Conservation (phyloP, 1,140 invertebrate genomes). For the Globodera rostochiensis region DNA sequence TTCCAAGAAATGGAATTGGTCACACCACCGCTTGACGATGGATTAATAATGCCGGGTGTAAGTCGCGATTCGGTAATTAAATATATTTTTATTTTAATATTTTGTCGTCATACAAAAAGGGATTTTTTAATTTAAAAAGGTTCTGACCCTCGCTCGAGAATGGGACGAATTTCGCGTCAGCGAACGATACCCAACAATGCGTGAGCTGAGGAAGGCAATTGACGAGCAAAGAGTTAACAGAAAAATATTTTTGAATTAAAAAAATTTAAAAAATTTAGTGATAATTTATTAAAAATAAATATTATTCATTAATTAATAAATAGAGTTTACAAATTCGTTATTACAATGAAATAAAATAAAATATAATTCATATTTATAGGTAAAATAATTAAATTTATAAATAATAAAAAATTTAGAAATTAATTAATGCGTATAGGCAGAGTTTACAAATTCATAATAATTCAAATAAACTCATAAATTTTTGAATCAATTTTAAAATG, state of each 20-base stretch:
- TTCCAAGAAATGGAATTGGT: conserved; percentile 82
- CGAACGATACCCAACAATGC: conserved; percentile 85
- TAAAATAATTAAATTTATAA: no score
- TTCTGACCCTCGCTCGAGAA: conserved; percentile 78
- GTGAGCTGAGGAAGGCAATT: conserved; percentile 76
- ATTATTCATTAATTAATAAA: background rate
- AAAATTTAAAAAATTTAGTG: background rate
- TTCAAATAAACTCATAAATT: no score
- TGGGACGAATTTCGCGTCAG: conserved; percentile 83
- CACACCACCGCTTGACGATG: conserved; percentile 81
- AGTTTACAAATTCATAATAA: no score
- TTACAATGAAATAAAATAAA: no score
- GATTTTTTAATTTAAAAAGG: background rate
- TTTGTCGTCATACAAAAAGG: no score
- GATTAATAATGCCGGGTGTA: conserved; percentile 85
- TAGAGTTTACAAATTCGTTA: no score
- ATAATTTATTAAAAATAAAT: background rate
- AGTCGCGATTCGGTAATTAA: conserved; percentile 76
- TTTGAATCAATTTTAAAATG: no score
- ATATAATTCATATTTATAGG: background rate
- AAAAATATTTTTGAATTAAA: conserved; percentile 45
- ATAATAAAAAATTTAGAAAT: no score
- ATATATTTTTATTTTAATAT: background rate
- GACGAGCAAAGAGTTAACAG: conserved; percentile 83
- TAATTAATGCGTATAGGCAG: no score